A percentile compares a stretch with the other conserved stretches of the same genome.
These are phyloP conservation scores for Bubalus kerabau DNA, from an alignment of 2,113 vertebrate species.

Conservation along the genomic window DNA sequence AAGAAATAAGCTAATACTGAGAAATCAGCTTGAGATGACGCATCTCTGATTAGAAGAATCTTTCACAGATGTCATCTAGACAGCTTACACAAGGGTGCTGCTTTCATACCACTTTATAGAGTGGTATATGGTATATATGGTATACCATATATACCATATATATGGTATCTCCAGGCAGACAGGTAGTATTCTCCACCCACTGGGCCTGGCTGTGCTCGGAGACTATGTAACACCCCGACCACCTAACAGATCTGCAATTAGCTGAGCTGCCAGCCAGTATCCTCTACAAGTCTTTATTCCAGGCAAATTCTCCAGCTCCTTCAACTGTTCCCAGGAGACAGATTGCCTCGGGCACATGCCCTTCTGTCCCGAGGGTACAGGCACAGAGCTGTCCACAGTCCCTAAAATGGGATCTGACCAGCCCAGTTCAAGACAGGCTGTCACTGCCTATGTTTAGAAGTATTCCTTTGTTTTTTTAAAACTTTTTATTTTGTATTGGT, in stretches of 20 bases:
- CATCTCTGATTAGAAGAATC: not conserved
- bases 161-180: not conserved
- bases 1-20: not conserved
- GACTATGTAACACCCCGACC: fast-evolving
- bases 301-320: not conserved
- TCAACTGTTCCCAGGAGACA: not conserved
- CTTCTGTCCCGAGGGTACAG: not conserved
- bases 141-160: too few relatives aligned
- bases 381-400: not conserved
- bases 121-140: too few relatives aligned
- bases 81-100: not conserved
- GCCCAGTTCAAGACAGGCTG: not conserved
- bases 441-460: not conserved
- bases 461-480: not conserved
- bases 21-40: not conserved
- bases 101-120: not conserved
- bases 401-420: not conserved
- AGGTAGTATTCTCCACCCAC: not conserved
- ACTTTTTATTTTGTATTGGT: not conserved
- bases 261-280: not conserved
- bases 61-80: not conserved
- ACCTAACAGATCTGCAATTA: not conserved
- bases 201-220: not conserved
- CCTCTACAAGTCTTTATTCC: not conserved
- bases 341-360: not conserved